These are phyloP conservation scores for Denticeps clupeoides DNA, from an alignment of 2,797 vertebrate genomes.

Conservation along the genomic window DNA sequence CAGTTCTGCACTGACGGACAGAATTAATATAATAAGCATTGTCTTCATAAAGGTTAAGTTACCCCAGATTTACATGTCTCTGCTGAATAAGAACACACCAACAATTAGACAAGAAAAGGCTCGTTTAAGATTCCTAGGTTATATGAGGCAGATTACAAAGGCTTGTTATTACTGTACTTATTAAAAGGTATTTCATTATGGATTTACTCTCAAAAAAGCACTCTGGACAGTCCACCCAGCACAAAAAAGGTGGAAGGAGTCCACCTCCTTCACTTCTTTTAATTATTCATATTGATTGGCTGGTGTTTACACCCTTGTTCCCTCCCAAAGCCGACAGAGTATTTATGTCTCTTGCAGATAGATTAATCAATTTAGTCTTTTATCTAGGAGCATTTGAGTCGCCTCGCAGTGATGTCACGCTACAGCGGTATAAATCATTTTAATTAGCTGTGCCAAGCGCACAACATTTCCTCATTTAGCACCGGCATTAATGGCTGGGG, in stretches of 20 bases:
- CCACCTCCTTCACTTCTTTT: constrained; percentile 12
- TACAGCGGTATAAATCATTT: constrained; percentile 42
- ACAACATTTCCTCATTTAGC: constrained; percentile 35
- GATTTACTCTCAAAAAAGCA: neutral
- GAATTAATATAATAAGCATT: too few species aligned
- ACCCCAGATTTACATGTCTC: too few species aligned
- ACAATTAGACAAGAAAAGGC: too few species aligned
- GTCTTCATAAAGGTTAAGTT: too few species aligned
- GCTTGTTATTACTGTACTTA: neutral
- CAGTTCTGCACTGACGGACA: too few species aligned
- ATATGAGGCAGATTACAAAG: too few species aligned
- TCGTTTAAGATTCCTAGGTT: too few species aligned
- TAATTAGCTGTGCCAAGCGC: constrained; percentile 42
- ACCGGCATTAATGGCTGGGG: constrained; percentile 21
- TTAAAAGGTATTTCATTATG: neutral
- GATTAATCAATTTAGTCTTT: constrained; percentile 41
- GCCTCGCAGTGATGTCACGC: constrained; percentile 36
- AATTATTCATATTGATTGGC: constrained; percentile 36
- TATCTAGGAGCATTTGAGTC: constrained; percentile 28
- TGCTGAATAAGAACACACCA: too few species aligned
- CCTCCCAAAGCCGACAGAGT: neutral
- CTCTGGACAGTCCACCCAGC: neutral
- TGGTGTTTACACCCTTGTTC: constrained; percentile 19
- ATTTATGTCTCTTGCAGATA: constrained; percentile 9
- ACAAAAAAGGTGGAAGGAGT: too few species aligned